Evolutionary conservation across 2,113 vertebrate genomes (phyloP).

Genomic region (Amphilophus citrinellus): DNA sequence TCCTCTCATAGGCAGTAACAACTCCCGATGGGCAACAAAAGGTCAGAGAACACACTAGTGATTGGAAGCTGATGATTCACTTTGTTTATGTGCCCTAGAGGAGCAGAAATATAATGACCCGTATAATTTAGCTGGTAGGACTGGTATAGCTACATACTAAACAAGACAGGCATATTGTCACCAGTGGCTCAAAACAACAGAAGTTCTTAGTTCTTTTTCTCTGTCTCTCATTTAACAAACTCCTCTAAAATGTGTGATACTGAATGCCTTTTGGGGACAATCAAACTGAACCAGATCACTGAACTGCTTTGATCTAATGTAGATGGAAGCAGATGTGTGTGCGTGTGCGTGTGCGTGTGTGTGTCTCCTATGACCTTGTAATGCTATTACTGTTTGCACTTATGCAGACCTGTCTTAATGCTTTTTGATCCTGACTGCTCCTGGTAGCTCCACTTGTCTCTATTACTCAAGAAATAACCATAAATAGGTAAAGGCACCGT

Average conservation of each 20-base stretch:
- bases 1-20: constrained; percentile 53
- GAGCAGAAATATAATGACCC: constrained; percentile 33
- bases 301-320: background rate
- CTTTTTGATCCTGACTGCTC: background rate
- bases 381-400: background rate
- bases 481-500: constrained; percentile 48
- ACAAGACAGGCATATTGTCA: background rate
- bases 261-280: background rate
- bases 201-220: background rate
- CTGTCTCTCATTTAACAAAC: background rate
- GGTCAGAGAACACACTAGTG: constrained; percentile 45
- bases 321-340: background rate
- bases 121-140: background rate
- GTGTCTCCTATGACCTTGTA: background rate
- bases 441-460: background rate
- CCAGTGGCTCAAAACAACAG: background rate
- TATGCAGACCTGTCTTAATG: background rate
- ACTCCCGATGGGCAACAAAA: constrained; percentile 26
- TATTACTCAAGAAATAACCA: constrained; percentile 37
- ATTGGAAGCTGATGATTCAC: constrained; percentile 18
- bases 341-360: background rate
- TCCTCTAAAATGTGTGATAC: background rate
- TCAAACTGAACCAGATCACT: background rate
- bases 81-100: constrained; percentile 61
- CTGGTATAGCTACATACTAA: constrained; percentile 20